These are phyloP conservation scores for Armadillidium nasatum DNA, from an alignment of 1,140 invertebrate species.

Conservation along the genomic window DNA sequence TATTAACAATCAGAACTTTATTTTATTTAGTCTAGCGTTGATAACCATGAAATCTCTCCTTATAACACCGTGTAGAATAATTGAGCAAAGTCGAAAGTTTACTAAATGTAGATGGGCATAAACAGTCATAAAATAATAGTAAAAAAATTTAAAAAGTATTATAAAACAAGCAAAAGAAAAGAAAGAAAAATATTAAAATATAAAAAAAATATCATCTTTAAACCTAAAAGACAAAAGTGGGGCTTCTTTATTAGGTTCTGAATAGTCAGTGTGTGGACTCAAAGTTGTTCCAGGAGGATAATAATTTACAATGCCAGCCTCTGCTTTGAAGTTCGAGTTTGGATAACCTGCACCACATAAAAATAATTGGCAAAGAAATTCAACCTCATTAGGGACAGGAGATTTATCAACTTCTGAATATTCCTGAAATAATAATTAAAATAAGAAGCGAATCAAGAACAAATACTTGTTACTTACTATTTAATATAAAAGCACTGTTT, in stretches of 20 bases:
- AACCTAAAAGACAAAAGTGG: slow-evolving; percentile 82
- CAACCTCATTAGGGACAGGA: slow-evolving; percentile 67
- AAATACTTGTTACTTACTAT: too few species aligned
- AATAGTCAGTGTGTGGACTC: slow-evolving; percentile 86
- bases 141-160: not conserved
- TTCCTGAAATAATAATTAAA: slow-evolving; percentile 45
- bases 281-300: slow-evolving; percentile 86
- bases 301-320: slow-evolving; percentile 92
- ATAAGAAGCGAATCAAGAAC: not conserved
- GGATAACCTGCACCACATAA: slow-evolving; percentile 59
- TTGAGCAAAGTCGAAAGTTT: not conserved
- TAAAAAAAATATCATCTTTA: too few species aligned
- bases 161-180: not conserved
- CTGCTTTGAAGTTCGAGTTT: slow-evolving; percentile 60
- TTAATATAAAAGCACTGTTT: too few species aligned
- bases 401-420: slow-evolving; percentile 48
- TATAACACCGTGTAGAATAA: not conserved
- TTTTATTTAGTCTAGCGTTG: too few species aligned
- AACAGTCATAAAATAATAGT: not conserved
- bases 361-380: slow-evolving; percentile 59
- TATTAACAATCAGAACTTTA: too few species aligned
- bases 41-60: too few species aligned
- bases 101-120: not conserved
- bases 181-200: not conserved
- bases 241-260: slow-evolving; percentile 74